Percentiles rank a stretch among this genome's conserved stretches.
phyloP scores from a whole-genome alignment of 2,113 vertebrate species.

The Anolis sagrei region DNA sequence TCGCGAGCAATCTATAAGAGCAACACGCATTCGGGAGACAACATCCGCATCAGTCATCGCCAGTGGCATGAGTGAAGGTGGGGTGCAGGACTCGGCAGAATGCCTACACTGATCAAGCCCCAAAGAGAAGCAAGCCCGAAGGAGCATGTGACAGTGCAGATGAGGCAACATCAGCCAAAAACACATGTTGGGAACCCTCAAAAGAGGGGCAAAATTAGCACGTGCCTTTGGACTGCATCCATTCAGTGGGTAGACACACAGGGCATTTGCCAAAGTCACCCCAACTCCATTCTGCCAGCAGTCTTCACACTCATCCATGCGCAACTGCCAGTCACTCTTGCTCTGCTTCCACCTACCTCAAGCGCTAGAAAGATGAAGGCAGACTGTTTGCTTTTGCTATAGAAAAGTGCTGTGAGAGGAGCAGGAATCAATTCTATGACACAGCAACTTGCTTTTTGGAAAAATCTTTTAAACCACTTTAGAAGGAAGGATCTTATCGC shows the following conservation, averaged over 20 bases:
- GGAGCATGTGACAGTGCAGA: fast-evolving
- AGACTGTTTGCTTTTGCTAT: not conserved
- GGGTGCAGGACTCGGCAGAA: slow-evolving; percentile 13
- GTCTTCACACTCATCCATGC: slow-evolving; percentile 51
- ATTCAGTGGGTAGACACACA: not conserved
- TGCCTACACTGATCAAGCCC: not conserved
- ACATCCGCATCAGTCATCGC: slow-evolving; percentile 64
- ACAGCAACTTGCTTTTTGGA: not conserved
- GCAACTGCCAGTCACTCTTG: slow-evolving; percentile 67
- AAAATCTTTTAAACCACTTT: not conserved
- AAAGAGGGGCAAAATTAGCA: not conserved
- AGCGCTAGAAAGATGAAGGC: not conserved
- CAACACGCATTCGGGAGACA: slow-evolving; percentile 70
- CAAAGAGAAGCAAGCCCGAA: not conserved
- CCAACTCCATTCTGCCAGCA: slow-evolving; percentile 39
- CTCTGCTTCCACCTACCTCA: slow-evolving; percentile 67
- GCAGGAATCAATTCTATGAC: fast-evolving
- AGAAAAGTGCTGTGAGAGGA: slow-evolving; percentile 7
- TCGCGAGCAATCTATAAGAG: slow-evolving; percentile 94
- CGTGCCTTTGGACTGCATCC: fast-evolving
- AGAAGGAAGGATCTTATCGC: slow-evolving; percentile 15
- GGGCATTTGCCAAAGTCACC: slow-evolving; percentile 29
- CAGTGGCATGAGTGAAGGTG: not conserved
- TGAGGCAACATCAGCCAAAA: fast-evolving
- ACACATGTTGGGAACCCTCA: not conserved